Evolutionary conservation across 2,888 invertebrate species (phyloP).

Genomic region (Mythimna impura): DNA sequence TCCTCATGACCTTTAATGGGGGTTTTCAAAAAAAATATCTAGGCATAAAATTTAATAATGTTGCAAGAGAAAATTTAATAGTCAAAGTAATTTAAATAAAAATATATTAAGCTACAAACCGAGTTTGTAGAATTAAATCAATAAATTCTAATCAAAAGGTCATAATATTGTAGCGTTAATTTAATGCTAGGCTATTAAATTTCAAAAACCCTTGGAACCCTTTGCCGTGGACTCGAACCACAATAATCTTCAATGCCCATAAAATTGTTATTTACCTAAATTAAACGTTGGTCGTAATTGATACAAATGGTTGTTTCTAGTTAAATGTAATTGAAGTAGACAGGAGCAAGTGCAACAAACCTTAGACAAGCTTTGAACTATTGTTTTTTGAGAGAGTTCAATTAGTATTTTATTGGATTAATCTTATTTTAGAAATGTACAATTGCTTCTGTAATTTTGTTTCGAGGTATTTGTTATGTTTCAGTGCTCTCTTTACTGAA

Average conservation of each 20-base stretch:
- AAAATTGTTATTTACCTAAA: conserved; percentile 89
- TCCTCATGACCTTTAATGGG: conserved; percentile 63
- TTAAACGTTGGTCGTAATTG: conserved; percentile 87
- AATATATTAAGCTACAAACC: conserved; percentile 31
- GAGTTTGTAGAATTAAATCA: conserved; percentile 60
- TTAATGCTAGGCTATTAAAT: conserved; percentile 79
- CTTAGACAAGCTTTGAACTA: conserved; percentile 55
- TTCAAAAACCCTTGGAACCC: conserved; percentile 81
- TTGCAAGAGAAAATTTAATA: conserved; percentile 11
- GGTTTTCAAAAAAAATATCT: conserved; percentile 51
- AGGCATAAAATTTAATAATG: conserved; percentile 33
- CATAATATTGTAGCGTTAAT: conserved; percentile 70
- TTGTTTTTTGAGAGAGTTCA: conserved; percentile 51
- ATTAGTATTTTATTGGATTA: conserved; percentile 55
- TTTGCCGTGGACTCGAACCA: conserved; percentile 73
- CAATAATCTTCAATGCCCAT: conserved; percentile 83
- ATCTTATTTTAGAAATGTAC: conserved; percentile 30
- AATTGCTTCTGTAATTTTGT: conserved; percentile 22
- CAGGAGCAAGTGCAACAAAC: conserved; percentile 76
- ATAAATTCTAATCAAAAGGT: conserved; percentile 82
- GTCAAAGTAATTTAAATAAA: conserved; percentile 47
- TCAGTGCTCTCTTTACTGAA: conserved; percentile 13
- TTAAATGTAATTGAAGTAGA: conserved; percentile 86
- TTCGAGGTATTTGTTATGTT: conserved; percentile 5
- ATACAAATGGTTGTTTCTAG: conserved; percentile 89